Base-by-base conservation (phyloP, 92 coral and sea anemone genomes). In the Actinostola sp. region DNA sequence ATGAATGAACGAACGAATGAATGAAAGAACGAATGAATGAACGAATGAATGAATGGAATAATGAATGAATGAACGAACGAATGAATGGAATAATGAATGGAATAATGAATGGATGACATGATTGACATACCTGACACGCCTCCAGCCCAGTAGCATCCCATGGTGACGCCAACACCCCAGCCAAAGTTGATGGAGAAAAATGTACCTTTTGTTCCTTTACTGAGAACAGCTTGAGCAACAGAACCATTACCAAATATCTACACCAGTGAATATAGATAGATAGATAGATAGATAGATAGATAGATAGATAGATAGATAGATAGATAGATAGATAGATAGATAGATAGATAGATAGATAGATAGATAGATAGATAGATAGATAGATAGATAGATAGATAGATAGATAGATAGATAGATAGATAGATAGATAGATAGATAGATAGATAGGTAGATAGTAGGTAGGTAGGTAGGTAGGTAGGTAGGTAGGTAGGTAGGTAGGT, bases 91-190 rank as follows among this genome's bases (percentile, higher is more conserved):
- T 27, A 54, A 32, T 3, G 28, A 54, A 52, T 52, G 59, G 5
- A 52, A 8, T 17, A 17, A 48, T 17, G 38, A 0, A 30, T 20
- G 24, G 25, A n/a, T n/a, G n/a, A n/a, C n/a, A n/a, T n/a, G n/a
- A n/a, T n/a, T n/a, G n/a, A 16, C 80, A 67, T 56, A 89, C 97
- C 97, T 80, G 97, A 92, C 49, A 92, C 78, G n/a, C 95, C 89
- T 6, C 90, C 92, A 2, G 95, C 95, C 96, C 94, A 89, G 82
- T 92, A 92, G 31, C 93, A 90, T 43, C 95, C 97, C 60, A 92
- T 71, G 0, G 97, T 89, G 23, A 92, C 92, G 0, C 84, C 97
- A 43, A 92, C 75, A 0, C 96, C 96, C 90, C 92, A 89, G 29
- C 89, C 72, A 76, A 92, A 92, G 88, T 92, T 92, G 52, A 92